phyloP scores from a whole-genome alignment of 2,113 vertebrate species.

The Scalopus aquaticus region DNA sequence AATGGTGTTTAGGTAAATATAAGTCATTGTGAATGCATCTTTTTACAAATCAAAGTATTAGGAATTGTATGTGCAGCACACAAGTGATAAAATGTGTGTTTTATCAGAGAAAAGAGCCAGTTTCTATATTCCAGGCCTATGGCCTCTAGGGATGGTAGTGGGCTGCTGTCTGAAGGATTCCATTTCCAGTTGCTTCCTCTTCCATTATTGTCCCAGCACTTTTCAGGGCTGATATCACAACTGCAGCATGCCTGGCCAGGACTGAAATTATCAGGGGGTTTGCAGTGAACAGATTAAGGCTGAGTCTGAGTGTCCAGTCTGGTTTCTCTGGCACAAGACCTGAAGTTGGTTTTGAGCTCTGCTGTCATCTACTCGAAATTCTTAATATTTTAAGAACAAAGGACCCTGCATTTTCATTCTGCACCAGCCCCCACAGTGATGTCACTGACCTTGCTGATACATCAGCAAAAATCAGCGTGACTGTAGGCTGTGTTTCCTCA shows the following conservation, averaged over 20 bases:
- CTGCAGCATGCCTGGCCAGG: background rate
- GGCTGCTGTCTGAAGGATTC: background rate
- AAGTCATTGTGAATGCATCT: fast-evolving
- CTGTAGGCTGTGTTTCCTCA: background rate
- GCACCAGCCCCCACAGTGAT: background rate
- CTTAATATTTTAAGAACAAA: background rate
- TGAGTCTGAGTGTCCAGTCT: background rate
- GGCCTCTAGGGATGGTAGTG: fast-evolving
- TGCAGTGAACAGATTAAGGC: background rate
- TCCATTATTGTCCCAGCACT: background rate
- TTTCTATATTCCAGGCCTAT: background rate
- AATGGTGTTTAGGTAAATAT: background rate
- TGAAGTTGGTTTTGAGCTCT: background rate
- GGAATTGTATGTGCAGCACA: background rate
- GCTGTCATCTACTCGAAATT: background rate
- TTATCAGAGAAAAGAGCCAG: too few species aligned
- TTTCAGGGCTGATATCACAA: background rate
- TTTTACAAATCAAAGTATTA: too few species aligned
- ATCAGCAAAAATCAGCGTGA: background rate
- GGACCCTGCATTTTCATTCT: background rate
- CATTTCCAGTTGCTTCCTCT: background rate
- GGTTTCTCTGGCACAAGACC: background rate
- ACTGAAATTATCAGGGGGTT: background rate
- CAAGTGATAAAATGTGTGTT: background rate
- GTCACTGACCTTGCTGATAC: background rate